phyloP scores from a whole-genome alignment of 2,113 vertebrate species.

The Phycodurus eques region DNA sequence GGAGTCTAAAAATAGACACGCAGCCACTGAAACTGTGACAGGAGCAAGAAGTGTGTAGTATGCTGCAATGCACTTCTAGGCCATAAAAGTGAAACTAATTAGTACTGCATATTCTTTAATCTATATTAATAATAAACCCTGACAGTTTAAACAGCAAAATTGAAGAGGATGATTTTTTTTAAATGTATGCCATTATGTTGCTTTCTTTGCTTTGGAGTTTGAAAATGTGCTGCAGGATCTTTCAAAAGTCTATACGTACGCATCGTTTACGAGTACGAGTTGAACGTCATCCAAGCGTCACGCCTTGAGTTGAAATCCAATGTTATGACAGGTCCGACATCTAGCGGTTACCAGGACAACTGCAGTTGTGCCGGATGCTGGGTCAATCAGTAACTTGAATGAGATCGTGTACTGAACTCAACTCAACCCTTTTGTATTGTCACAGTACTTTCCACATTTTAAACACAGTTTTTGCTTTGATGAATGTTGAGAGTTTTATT shows the following conservation, averaged over 20 bases:
- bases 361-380: slow-evolving; percentile 1
- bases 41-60: no score
- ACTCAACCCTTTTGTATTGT: neutral
- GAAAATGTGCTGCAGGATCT: neutral
- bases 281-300: neutral
- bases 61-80: no score
- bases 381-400: neutral
- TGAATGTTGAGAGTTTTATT: no score
- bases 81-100: no score
- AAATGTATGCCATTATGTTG: neutral
- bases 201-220: no score
- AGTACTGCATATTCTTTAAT: no score
- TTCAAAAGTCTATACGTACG: neutral
- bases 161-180: neutral
- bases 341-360: slow-evolving; percentile 35
- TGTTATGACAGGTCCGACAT: slow-evolving; percentile 27
- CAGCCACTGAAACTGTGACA: no score
- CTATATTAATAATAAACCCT: neutral
- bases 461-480: no score
- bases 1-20: no score
- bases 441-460: neutral
- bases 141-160: no score
- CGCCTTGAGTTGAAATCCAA: neutral
- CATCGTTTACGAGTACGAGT: neutral
- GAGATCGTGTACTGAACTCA: neutral